These are phyloP conservation scores for Aptenodytes forsteri DNA, from an alignment of 2,113 vertebrate genomes.

Conservation along the genomic window DNA sequence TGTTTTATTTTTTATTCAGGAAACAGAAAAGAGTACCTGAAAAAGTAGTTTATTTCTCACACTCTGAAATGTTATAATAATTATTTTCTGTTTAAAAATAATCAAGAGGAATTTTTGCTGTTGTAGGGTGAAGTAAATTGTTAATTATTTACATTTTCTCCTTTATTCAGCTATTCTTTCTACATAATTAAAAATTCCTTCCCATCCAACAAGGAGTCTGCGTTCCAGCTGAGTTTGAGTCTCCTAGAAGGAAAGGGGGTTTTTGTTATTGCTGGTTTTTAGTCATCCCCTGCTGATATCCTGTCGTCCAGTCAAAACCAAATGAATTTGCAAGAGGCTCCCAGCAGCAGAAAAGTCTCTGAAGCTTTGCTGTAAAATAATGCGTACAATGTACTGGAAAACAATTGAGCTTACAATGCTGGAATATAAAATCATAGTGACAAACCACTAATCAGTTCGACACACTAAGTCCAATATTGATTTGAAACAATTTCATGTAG, in stretches of 20 bases:
- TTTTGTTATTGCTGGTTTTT: constrained; percentile 27
- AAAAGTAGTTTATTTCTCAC: background rate
- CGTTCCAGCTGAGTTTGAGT: constrained; percentile 31
- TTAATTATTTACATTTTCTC: constrained; percentile 35
- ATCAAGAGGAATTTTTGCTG: background rate
- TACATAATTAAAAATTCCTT: constrained; percentile 43
- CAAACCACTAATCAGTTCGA: background rate
- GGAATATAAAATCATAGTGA: background rate
- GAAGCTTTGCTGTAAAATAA: constrained; percentile 27
- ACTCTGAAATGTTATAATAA: background rate
- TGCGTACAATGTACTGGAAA: background rate
- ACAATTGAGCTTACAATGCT: background rate
- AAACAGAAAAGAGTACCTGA: background rate
- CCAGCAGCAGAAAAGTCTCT: background rate
- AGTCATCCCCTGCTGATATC: constrained; percentile 40
- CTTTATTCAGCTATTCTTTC: constrained; percentile 7
- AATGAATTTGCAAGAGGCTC: constrained; percentile 5
- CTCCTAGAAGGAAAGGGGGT: background rate
- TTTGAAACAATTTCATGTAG: background rate
- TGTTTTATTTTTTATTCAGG: background rate
- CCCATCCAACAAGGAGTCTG: background rate
- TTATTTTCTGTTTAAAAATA: background rate
- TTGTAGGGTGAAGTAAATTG: background rate
- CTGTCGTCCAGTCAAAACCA: constrained; percentile 2
- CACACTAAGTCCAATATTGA: background rate